Percentiles rank a stretch among this genome's conserved stretches.
Conservation (phyloP, 2,888 invertebrate species). For the Cataglyphis livida region DNA sequence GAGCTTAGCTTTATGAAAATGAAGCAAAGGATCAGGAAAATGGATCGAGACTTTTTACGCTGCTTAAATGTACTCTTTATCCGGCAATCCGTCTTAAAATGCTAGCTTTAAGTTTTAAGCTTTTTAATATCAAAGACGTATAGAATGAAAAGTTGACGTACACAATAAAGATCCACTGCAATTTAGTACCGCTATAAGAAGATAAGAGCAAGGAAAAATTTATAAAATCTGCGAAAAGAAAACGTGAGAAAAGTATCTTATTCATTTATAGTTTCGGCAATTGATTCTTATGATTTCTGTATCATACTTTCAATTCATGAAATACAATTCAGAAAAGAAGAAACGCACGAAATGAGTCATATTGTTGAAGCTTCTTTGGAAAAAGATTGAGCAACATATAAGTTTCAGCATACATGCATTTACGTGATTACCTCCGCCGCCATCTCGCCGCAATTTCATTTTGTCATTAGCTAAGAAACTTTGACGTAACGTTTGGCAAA, state of each 20-base stretch:
- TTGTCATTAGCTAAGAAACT: conserved; percentile 31
- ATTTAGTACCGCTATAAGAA: not conserved
- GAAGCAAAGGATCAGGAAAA: conserved; percentile 26
- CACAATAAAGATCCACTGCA: conserved; percentile 23
- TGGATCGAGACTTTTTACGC: not conserved
- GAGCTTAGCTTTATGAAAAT: conserved; percentile 25
- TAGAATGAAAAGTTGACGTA: not conserved
- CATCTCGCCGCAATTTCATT: conserved; percentile 19
- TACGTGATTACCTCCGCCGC: not conserved
- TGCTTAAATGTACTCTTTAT: conserved; percentile 26
- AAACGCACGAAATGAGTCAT: not conserved
- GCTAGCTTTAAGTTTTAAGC: conserved; percentile 12
- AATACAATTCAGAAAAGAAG: not conserved
- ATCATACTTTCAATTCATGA: not conserved
- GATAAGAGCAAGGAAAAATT: conserved; percentile 7
- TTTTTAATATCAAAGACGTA: conserved; percentile 34
- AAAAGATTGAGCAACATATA: not conserved
- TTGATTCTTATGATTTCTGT: not conserved
- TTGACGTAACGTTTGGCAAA: not conserved
- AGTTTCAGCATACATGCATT: not conserved
- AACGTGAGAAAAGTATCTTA: not conserved
- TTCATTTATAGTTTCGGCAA: not conserved
- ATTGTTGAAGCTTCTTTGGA: no score
- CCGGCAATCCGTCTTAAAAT: conserved; percentile 27
- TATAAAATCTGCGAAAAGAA: conserved; percentile 11